Conservation (phyloP, 2,113 vertebrate genomes). For the Xenopus laevis region DNA sequence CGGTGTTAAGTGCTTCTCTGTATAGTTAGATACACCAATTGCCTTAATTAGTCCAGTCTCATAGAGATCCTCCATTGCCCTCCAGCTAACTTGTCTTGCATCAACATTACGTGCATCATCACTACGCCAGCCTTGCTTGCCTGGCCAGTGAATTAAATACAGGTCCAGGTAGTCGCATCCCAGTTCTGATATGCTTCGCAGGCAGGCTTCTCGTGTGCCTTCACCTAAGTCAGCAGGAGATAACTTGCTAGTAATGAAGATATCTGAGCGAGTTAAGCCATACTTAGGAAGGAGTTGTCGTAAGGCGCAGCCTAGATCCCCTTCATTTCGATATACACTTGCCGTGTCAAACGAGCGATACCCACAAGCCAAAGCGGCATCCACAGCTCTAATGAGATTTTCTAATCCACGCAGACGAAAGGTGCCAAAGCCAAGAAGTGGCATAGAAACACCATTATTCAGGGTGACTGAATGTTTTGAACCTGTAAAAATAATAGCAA, state of each 20-base stretch:
- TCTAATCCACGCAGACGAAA: constrained; percentile 61
- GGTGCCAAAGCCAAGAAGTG: constrained; percentile 74
- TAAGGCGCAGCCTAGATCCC: constrained; percentile 62
- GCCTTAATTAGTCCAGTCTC: constrained; percentile 64
- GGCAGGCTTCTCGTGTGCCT: constrained; percentile 57
- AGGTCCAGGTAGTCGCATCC: constrained; percentile 72
- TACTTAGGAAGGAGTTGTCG: constrained; percentile 66
- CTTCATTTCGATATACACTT: constrained; percentile 71
- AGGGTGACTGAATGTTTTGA: constrained; percentile 51
- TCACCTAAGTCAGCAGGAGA: constrained; percentile 68
- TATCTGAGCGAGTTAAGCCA: constrained; percentile 60
- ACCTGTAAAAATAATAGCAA: background rate
- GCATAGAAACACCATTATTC: constrained; percentile 68
- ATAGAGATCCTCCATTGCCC: constrained; percentile 65
- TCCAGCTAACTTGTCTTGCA: constrained; percentile 69
- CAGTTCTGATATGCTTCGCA: constrained; percentile 64
- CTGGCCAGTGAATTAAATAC: constrained; percentile 80
- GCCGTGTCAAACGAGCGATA: constrained; percentile 77
- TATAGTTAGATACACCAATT: constrained; percentile 80
- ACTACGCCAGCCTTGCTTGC: constrained; percentile 65
- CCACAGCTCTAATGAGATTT: constrained; percentile 55
- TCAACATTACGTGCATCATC: constrained; percentile 61
- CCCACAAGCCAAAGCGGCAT: constrained; percentile 66
- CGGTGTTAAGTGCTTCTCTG: constrained; percentile 63
- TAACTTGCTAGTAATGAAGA: constrained; percentile 77